Percentiles rank a stretch among this genome's conserved stretches.
These are phyloP conservation scores for Dryocosmus kuriphilus DNA, from an alignment of 2,888 invertebrate species.

Conservation along the genomic window DNA sequence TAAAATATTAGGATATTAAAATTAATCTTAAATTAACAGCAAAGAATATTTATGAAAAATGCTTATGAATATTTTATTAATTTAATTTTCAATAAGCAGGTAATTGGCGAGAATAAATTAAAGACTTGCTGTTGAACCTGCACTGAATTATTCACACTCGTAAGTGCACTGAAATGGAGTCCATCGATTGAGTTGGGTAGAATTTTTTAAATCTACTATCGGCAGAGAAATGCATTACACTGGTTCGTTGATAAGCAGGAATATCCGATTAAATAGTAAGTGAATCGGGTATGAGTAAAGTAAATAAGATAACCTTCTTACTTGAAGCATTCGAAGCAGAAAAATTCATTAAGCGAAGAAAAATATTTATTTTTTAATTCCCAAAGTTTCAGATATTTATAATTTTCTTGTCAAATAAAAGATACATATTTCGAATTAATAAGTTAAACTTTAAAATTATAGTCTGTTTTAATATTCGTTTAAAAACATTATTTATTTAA, in stretches of 20 bases:
- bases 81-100: not conserved
- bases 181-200: constrained; percentile 19
- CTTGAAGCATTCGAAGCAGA: not conserved
- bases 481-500: too few relatives aligned
- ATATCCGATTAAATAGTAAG: constrained; percentile 14
- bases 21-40: too few relatives aligned
- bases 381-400: not conserved
- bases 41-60: too few relatives aligned
- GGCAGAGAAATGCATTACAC: not conserved
- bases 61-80: not conserved
- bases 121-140: not conserved
- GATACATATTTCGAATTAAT: not conserved
- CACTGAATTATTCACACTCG: constrained; percentile 20
- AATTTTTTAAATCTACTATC: constrained; percentile 25
- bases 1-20: too few relatives aligned
- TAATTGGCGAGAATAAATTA: not conserved
- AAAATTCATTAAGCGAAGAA: too few relatives aligned
- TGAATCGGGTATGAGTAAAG: constrained; percentile 7
- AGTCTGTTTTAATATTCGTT: not conserved
- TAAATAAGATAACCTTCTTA: not conserved
- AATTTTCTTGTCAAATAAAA: not conserved
- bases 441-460: not conserved
- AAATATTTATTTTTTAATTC: not conserved
- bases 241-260: constrained; percentile 25
- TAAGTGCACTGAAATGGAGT: constrained; percentile 4